Conservation (phyloP, 1,140 invertebrate genomes). For the Ditylenchus dipsaci region DNA sequence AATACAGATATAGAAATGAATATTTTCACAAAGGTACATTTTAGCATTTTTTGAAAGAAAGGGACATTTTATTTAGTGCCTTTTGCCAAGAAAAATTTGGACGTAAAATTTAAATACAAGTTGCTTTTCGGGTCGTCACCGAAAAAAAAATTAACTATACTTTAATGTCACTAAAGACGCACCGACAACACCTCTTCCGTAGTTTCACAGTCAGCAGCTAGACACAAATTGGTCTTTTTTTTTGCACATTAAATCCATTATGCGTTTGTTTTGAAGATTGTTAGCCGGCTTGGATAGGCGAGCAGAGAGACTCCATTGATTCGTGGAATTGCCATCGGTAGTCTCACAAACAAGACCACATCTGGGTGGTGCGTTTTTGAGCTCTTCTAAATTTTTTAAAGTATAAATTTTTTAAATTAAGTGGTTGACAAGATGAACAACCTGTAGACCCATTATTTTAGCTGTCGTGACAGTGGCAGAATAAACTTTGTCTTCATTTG, state of each 20-base stretch:
- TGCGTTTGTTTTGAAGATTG: conserved; percentile 30
- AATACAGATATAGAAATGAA: too few relatives aligned
- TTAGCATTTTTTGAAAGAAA: too few relatives aligned
- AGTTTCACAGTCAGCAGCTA: conserved; percentile 31
- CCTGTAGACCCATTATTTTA: not conserved
- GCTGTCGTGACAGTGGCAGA: not conserved
- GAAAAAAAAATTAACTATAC: too few relatives aligned
- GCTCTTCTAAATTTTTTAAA: not conserved
- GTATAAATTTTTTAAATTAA: too few relatives aligned
- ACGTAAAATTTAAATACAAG: too few relatives aligned
- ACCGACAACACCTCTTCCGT: conserved; percentile 33
- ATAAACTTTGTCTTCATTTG: not conserved
- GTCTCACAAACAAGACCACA: conserved; percentile 7
- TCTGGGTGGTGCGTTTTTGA: not conserved
- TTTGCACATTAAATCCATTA: conserved; percentile 35
- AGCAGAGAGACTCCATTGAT: conserved; percentile 13
- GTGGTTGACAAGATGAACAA: not conserved
- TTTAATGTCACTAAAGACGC: too few relatives aligned
- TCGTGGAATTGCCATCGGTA: conserved; percentile 4
- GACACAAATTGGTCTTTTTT: conserved; percentile 40
- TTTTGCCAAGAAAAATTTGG: too few relatives aligned
- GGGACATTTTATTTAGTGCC: too few relatives aligned
- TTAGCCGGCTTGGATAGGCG: conserved; percentile 8
- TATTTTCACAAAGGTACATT: too few relatives aligned
- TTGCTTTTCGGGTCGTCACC: too few relatives aligned